These are phyloP conservation scores for Blastobasis lacticolella DNA, from an alignment of 2,888 invertebrate species.

Conservation along the genomic window DNA sequence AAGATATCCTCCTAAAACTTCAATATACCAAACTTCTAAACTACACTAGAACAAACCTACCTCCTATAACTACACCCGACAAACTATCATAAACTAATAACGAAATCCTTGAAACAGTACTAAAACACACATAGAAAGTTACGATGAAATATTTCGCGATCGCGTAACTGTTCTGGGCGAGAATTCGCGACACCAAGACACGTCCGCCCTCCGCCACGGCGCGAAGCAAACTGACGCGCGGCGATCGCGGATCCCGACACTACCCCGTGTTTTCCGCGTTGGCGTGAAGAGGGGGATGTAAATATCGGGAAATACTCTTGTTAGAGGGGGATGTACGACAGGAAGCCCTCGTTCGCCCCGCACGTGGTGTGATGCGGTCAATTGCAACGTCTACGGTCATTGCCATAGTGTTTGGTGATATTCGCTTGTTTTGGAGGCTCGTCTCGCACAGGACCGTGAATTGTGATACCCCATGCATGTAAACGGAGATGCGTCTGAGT, in stretches of 20 bases:
- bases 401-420: constrained; percentile 36
- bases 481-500: too few species aligned
- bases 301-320: constrained; percentile 28
- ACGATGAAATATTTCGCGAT: constrained; percentile 19
- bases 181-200: constrained; percentile 23
- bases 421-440: too few species aligned
- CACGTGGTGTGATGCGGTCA: constrained; percentile 68
- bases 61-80: too few species aligned
- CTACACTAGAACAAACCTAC: neutral
- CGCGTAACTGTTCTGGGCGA: constrained; percentile 19
- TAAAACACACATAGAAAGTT: constrained; percentile 25
- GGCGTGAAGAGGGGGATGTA: constrained; percentile 27
- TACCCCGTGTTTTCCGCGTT: constrained; percentile 55
- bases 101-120: constrained; percentile 12
- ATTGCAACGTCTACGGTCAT: constrained; percentile 66
- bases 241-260: constrained; percentile 29
- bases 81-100: too few species aligned
- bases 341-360: constrained; percentile 36
- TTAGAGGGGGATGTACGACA: constrained; percentile 35
- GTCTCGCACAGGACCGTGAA: too few species aligned
- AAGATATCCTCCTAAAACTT: neutral
- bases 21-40: neutral
- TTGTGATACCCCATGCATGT: too few species aligned
- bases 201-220: constrained; percentile 37
- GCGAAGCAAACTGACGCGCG: constrained; percentile 55